Percentiles rank a stretch among this genome's conserved stretches.
These are phyloP conservation scores for Cervus canadensis DNA, from an alignment of 2,113 vertebrate species.

Conservation along the genomic window DNA sequence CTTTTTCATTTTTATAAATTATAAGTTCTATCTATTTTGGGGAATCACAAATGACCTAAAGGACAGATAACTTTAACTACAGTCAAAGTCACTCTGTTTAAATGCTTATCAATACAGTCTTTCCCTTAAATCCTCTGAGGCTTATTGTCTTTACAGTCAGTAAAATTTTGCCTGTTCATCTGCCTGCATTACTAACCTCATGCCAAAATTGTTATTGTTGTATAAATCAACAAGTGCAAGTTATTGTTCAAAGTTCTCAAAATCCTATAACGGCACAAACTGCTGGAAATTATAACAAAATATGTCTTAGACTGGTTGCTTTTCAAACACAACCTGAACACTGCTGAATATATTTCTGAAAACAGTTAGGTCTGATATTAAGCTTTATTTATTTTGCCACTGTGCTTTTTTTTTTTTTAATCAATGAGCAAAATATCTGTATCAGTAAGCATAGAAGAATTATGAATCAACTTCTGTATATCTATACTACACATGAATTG, in stretches of 20 bases:
- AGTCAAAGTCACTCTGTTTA: conserved; percentile 35
- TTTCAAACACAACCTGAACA: conserved; percentile 18
- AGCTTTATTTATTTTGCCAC: background rate
- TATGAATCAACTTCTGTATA: background rate
- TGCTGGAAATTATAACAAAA: conserved; percentile 51
- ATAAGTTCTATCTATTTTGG: background rate
- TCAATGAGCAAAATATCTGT: background rate
- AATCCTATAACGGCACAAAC: conserved; percentile 53
- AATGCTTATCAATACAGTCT: conserved; percentile 62
- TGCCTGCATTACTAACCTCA: conserved; percentile 13
- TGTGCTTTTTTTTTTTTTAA: background rate
- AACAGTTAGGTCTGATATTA: background rate
- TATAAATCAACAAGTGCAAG: conserved; percentile 74
- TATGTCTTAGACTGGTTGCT: background rate
- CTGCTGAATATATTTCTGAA: conserved; percentile 30
- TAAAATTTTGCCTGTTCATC: conserved; percentile 73
- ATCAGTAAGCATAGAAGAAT: background rate
- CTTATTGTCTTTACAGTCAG: conserved; percentile 51
- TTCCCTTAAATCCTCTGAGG: conserved; percentile 57
- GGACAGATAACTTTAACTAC: background rate
- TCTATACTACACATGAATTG: background rate
- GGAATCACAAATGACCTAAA: background rate
- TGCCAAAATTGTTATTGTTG: conserved; percentile 72
- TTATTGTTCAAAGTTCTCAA: conserved; percentile 70
- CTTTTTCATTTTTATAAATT: background rate